Evolutionary conservation across 2,888 invertebrate genomes (phyloP), one percentile per base, ranked within the genome.

Genomic region (Macrosiphum euphorbiae): DNA sequence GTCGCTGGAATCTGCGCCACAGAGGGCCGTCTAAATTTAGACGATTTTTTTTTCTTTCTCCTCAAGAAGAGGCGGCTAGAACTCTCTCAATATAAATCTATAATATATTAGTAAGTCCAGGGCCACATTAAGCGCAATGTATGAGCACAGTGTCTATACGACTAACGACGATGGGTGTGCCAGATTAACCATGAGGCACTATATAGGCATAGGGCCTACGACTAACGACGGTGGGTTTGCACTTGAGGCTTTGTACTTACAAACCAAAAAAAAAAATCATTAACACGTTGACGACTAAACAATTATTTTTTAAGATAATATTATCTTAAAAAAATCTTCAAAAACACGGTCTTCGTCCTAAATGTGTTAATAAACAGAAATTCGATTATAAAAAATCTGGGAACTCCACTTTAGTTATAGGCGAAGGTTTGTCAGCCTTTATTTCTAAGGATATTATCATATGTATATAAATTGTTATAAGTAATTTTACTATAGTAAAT

Each of bases 11-110:
- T 58, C 90, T n/a, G 67, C 90, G 47, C 58, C 28, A 44, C 44
- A 41, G 52, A 44, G 58, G 50, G 50, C n/a, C 24, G 85, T 85
- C 91, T 91, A 91, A 85, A 91, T 91, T 91, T 91, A 91, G 85
- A 90, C 28, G 41, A 26, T 35, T 91, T 52, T 90, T 44, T 90
- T 78, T 50, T 61, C 44, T 47, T 13, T 58, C 44, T 55, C 16
- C 85, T 28, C 28, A 44, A 41, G 47, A 26, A 86, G 11, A 3
- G 85, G 47, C 47, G 47, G 28, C 28, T 26, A 3, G 26, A 3
- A 13, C 44, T 26, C 44, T 47, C 26, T 41, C 85, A n/a, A 4
- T 20, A 20, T 55, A 20, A 20, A 55, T 67, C 35, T 35, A 35
- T 20, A n/a, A 11, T 78, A 35, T 35, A 78, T 26, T 78, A 78